Evolutionary conservation across 2,113 vertebrate genomes (phyloP).

Genomic region (Cyphomyrus discorhynchus): DNA sequence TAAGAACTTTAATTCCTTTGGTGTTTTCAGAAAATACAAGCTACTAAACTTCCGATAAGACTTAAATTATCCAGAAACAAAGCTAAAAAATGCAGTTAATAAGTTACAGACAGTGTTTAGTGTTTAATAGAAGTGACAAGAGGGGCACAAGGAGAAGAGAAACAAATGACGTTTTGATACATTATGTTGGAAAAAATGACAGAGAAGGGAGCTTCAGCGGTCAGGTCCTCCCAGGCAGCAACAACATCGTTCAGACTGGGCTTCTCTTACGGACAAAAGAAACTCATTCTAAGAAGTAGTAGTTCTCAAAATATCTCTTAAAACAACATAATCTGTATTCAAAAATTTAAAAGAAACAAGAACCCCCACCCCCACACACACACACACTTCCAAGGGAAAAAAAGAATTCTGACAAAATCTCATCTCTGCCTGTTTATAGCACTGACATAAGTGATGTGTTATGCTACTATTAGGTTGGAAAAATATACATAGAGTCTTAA

Average conservation of each 20-base stretch:
- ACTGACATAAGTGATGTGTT: not conserved
- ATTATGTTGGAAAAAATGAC: not conserved
- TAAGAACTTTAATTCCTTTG: constrained; percentile 63
- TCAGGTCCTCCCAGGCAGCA: too few relatives aligned
- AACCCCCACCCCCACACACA: not conserved
- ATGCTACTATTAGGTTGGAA: not conserved
- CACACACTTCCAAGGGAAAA: not conserved
- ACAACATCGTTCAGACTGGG: not conserved
- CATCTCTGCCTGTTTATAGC: not conserved
- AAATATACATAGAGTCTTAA: not conserved
- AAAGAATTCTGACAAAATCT: not conserved
- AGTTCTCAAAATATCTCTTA: not conserved
- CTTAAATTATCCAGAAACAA: constrained; percentile 23
- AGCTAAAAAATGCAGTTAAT: constrained; percentile 27
- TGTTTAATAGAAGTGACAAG: constrained; percentile 30
- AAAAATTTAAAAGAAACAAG: not conserved
- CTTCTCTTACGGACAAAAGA: not conserved
- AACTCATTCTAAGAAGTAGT: not conserved
- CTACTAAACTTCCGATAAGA: constrained; percentile 30
- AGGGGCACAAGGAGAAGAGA: constrained; percentile 31
- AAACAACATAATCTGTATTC: not conserved
- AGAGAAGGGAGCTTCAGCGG: not conserved
- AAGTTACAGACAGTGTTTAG: constrained; percentile 43
- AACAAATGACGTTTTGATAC: not conserved
- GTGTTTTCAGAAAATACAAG: constrained; percentile 46